Evolutionary conservation across 2,888 invertebrate species (phyloP).

Genomic region (Ernsta delagoae): DNA sequence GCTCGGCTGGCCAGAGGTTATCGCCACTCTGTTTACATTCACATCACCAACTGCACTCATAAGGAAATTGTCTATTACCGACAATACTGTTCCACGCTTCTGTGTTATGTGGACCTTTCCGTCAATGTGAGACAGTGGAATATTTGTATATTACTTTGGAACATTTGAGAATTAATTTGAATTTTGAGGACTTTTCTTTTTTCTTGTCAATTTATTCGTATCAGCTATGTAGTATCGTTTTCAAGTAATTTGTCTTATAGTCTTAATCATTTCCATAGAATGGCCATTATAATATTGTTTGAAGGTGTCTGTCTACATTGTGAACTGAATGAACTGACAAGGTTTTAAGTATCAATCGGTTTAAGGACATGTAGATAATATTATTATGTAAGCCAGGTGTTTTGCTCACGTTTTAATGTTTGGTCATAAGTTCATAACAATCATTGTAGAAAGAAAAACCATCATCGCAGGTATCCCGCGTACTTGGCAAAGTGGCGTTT

Average conservation of each 20-base stretch:
- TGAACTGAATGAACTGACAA: too few relatives aligned
- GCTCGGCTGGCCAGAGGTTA: slow-evolving; percentile 35
- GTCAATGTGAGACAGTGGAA: slow-evolving; percentile 14
- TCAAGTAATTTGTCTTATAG: too few relatives aligned
- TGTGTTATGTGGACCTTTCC: slow-evolving; percentile 5
- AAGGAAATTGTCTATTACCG: slow-evolving; percentile 58
- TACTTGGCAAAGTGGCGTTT: neutral
- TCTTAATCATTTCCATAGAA: too few relatives aligned
- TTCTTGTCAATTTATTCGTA: too few relatives aligned
- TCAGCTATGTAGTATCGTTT: too few relatives aligned
- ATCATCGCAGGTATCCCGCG: neutral
- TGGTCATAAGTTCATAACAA: neutral
- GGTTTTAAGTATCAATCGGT: neutral
- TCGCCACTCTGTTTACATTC: slow-evolving; percentile 38
- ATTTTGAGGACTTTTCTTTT: neutral
- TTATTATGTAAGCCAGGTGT: neutral
- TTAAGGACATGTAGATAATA: neutral
- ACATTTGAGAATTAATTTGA: neutral
- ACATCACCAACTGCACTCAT: slow-evolving; percentile 48
- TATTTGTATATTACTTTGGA: neutral
- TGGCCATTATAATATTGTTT: too few relatives aligned
- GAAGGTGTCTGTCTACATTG: too few relatives aligned
- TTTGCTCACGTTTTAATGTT: neutral
- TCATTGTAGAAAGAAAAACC: neutral
- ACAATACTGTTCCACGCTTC: slow-evolving; percentile 15